Base-by-base conservation (phyloP, 1,140 invertebrate species). In the Bombus sibiricus region DNA sequence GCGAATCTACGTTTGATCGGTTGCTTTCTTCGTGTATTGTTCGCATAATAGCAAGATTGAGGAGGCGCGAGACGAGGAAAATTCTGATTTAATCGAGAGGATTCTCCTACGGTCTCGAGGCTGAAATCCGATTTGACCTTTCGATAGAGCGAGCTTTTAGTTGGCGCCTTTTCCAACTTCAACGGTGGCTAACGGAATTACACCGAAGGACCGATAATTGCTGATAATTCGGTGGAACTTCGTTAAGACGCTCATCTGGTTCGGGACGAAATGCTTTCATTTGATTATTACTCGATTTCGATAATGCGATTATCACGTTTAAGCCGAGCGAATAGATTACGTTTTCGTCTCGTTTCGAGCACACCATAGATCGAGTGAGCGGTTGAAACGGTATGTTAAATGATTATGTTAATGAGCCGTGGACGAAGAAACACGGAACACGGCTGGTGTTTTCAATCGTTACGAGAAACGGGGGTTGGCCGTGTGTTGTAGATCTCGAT, bases 241-340 rank as follows among this genome's bases (percentile, higher is more conserved):
- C 91, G 93, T 95, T 95, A 95, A 95, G 94, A 95, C 93, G 94
- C 93, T 95, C 94, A 95, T 95, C 94, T 95, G 92, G 91, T 84
- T 88, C 87, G 88, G 92, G 90, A 92, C 89, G 91, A 94, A 94
- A 95, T 94, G 93, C 92, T 95, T 95, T 94, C 92, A 95, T 95
- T 95, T 91, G 91, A 95, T 95, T 95, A 95, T 93, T 92, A 89
- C 91, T 94, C 94, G 91, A 95, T 95, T 94, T 92, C 92, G 91
- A 94, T 94, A 93, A 95, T 86, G 88, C 90, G 88, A 94, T 93
- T 93, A 89, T 91, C 92, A 90, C 82, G 83, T 86, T 88, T 82
- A 72, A 73, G 86, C 32, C 71, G n/a, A 66, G 59, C 86, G 81
- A 89, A 89, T 86, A 88, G 88, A 91, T 90, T 88, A 90, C 86